Percentiles rank a stretch among this genome's conserved stretches.
These are phyloP conservation scores for Elaphurus davidianus DNA, from an alignment of 2,113 vertebrate species.

Conservation along the genomic window DNA sequence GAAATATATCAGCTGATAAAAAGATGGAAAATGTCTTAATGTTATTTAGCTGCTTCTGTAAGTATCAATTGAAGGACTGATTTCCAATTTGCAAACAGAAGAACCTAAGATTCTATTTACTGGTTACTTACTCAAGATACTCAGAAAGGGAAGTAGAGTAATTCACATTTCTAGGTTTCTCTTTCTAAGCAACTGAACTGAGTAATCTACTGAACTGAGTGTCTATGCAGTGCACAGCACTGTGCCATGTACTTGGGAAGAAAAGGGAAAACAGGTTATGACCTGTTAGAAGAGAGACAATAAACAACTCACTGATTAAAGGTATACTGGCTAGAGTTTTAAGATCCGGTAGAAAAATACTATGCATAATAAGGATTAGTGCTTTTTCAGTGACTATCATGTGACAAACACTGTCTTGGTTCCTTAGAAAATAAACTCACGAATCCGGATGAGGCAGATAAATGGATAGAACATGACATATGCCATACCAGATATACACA, in stretches of 20 bases:
- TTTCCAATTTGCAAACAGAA: not conserved
- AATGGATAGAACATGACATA: not conserved
- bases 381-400: not conserved
- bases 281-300: not conserved
- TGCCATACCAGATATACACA: not conserved
- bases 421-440: slow-evolving; percentile 20
- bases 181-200: not conserved
- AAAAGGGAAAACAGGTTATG: not conserved
- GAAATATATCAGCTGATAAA: not conserved
- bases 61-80: not conserved
- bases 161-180: not conserved
- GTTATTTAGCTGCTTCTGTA: not conserved
- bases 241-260: not conserved
- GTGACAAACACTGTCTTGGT: not conserved
- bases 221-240: not conserved
- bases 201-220: not conserved
- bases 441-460: not conserved
- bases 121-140: not conserved
- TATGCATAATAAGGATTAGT: not conserved
- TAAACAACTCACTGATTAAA: not conserved
- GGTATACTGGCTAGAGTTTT: not conserved
- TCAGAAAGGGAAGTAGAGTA: not conserved
- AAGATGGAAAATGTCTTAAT: slow-evolving; percentile 39
- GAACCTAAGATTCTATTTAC: not conserved
- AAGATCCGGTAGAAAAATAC: not conserved